Base-by-base conservation (phyloP, 2,888 invertebrate genomes). In the Aleiodes testaceus region DNA sequence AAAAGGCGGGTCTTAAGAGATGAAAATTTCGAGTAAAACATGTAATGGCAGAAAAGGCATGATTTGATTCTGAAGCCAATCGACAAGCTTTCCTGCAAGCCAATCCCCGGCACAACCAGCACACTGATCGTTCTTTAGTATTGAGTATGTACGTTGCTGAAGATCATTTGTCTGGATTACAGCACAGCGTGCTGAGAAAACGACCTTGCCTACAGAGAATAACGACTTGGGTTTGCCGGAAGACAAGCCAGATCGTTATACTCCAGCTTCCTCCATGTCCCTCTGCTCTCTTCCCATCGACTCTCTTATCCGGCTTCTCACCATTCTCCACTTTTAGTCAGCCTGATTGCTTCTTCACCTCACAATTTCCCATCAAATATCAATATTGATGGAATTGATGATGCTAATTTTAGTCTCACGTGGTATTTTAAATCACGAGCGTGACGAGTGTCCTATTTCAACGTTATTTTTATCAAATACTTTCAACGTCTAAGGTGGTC, bases 121-220 rank as follows among this genome's bases (percentile, higher is more conserved):
- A 36, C 36, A 36, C 36, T 36, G 36, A 36, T 36, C 36, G 36
- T 36, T 36, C 36, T 36, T 36, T 36, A 36, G 36, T 36, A 36
- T 36, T 36, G 30, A 45, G 52, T 20, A 45, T 61, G 44, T 66
- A 22, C 36, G 72, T 72, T 72, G 74, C 74, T 69, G 73, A 69
- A 75, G 77, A 82, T 82, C 82, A 80, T 82, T 82, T 81, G 81
- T 82, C 82, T 80, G 79, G 82, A 82, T 82, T 82, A 82, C 79
- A 79, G 75, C 72, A 72, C 53, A 72, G 73, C 7, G 71, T 36
- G 69, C 45, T 44, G 71, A 73, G 73, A 55, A 67, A 70, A 75
- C 64, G 64, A 71, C 68, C 69, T 69, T 73, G 69, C 65, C 47
- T 47, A 16, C 14, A n/a, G 53, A 53, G 36, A 5, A 59, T 47